Percentiles rank a stretch among this genome's conserved stretches.
Conservation (phyloP, 2,113 vertebrate genomes). For the Clupea harengus region DNA sequence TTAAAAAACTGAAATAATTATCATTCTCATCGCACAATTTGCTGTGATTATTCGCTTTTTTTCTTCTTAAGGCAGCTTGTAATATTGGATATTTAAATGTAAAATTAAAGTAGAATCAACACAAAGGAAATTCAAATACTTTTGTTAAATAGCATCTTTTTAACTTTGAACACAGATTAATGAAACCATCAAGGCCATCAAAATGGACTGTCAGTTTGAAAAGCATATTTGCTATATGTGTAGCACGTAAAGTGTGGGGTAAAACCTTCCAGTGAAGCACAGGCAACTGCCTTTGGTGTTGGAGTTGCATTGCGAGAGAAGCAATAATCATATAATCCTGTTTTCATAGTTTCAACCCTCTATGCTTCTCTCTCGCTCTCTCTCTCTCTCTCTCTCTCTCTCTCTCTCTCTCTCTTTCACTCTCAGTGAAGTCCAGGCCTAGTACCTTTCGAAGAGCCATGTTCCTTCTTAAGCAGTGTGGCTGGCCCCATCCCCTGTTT, state of each 20-base stretch:
- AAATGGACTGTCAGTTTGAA: too few relatives aligned
- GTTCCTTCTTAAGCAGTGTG: background rate
- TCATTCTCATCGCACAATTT: too few relatives aligned
- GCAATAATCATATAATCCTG: conserved; percentile 4
- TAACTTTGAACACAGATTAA: too few relatives aligned
- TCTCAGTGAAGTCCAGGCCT: conserved; percentile 53
- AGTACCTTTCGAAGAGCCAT: conserved; percentile 44
- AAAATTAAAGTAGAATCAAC: too few relatives aligned
- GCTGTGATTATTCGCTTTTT: too few relatives aligned
- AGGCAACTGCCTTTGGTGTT: background rate
- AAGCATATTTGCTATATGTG: background rate
- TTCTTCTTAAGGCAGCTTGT: too few relatives aligned
- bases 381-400: conserved; percentile 34
- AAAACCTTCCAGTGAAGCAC: background rate
- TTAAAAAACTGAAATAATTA: too few relatives aligned
- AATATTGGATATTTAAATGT: too few relatives aligned
- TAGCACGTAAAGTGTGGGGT: background rate
- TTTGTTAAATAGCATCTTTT: too few relatives aligned
- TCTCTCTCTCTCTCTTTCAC: conserved; percentile 64
- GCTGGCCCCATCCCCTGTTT: background rate
- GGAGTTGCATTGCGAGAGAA: background rate
- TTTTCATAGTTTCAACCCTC: background rate
- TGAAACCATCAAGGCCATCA: too few relatives aligned
- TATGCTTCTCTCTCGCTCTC: conserved; percentile 5
- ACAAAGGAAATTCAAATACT: too few relatives aligned